phyloP scores from a whole-genome alignment of 2,797 vertebrate genomes.

The Coreius guichenoti region DNA sequence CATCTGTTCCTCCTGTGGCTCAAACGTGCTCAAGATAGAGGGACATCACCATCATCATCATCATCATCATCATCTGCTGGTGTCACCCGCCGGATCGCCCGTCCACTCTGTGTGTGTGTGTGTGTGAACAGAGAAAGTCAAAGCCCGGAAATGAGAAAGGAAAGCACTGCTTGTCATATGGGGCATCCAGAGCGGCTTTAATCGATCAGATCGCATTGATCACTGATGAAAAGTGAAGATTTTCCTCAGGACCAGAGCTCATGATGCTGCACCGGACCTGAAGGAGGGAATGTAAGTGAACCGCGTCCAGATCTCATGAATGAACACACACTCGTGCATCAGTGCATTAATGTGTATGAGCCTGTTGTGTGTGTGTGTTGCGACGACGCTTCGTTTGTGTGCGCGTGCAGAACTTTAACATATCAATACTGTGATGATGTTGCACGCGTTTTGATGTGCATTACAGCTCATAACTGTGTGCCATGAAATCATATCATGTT shows the following conservation, averaged over 20 bases:
- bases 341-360: not conserved
- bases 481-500: not conserved
- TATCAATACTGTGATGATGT: not conserved
- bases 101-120: slow-evolving; percentile 11
- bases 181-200: not conserved
- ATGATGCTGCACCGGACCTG: slow-evolving; percentile 14
- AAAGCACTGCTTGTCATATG: slow-evolving; percentile 8
- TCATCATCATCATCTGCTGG: slow-evolving; percentile 46
- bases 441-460: not conserved
- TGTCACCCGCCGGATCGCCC: slow-evolving; percentile 27
- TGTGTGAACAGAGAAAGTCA: slow-evolving; percentile 44
- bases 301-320: not conserved
- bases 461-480: not conserved
- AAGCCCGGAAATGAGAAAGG: slow-evolving; percentile 51
- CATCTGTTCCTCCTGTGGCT: slow-evolving; percentile 69
- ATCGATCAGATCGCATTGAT: not conserved
- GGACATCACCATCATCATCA: slow-evolving; percentile 28
- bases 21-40: slow-evolving; percentile 57
- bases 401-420: not conserved
- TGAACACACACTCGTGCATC: not conserved
- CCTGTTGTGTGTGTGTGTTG: not conserved
- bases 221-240: not conserved
- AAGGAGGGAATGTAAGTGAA: not conserved
- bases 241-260: not conserved
- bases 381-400: not conserved